Evolutionary conservation across 2,797 vertebrate genomes (phyloP).

Genomic region (Gymnothorax javanicus): DNA sequence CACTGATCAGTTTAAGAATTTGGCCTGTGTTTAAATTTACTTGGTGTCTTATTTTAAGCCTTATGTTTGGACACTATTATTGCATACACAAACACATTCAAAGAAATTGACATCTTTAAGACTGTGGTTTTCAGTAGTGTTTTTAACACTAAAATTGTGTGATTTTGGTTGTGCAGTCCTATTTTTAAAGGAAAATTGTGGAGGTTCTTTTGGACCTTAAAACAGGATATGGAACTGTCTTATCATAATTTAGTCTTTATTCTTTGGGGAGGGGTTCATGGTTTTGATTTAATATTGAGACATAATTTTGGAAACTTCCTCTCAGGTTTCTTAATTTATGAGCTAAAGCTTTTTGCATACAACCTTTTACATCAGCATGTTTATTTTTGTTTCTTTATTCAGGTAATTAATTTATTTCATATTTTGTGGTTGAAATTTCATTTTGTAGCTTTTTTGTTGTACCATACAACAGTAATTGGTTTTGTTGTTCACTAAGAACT

Average conservation of each 20-base stretch:
- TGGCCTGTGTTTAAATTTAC: conserved; percentile 11
- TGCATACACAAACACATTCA: conserved; percentile 65
- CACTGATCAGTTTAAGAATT: conserved; percentile 14
- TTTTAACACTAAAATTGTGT: conserved; percentile 25
- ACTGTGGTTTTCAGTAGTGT: conserved; percentile 19
- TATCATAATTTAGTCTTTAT: conserved; percentile 3
- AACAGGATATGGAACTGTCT: not conserved
- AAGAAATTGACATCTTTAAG: conserved; percentile 44
- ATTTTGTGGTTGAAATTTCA: conserved; percentile 75
- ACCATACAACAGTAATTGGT: conserved; percentile 69
- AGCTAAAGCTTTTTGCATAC: conserved; percentile 65
- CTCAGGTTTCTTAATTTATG: conserved; percentile 75
- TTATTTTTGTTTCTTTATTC: conserved; percentile 60
- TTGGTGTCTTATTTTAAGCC: conserved; percentile 16
- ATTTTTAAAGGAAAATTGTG: not conserved
- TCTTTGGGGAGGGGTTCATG: conserved; percentile 40
- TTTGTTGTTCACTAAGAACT: conserved; percentile 71
- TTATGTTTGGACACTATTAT: conserved; percentile 46
- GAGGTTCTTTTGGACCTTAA: not conserved
- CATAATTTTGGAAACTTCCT: conserved; percentile 74
- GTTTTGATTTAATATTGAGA: conserved; percentile 65
- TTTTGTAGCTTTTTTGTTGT: conserved; percentile 71
- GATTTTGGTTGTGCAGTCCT: conserved; percentile 7
- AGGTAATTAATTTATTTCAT: conserved; percentile 79
- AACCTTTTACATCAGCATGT: conserved; percentile 67